Conservation (phyloP, 2,797 vertebrate genomes). For the Simalia tracyae region DNA sequence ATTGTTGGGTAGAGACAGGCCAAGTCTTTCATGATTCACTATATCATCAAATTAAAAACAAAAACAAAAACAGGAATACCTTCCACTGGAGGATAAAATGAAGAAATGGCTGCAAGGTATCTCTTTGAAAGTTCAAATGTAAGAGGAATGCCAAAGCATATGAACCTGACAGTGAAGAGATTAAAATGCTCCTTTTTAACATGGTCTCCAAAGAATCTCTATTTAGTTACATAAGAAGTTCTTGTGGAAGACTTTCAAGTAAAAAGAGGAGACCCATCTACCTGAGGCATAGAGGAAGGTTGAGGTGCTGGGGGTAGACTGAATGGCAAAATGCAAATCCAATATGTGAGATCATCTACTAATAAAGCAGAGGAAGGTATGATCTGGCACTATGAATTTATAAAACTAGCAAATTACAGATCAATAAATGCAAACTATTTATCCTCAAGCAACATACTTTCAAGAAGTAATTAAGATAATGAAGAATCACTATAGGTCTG, state of each 20-base stretch:
- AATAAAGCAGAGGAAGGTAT: background rate
- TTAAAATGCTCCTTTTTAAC: background rate
- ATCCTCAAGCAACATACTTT: background rate
- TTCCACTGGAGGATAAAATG: background rate
- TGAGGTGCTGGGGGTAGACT: background rate
- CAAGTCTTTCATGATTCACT: background rate
- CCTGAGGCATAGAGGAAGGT: background rate
- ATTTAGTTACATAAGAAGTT: background rate
- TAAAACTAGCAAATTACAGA: background rate
- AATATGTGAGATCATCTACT: background rate
- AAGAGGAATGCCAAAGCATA: background rate
- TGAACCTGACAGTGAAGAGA: background rate
- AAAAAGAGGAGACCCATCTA: background rate
- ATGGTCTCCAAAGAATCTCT: background rate
- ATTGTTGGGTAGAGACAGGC: background rate
- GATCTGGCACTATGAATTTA: background rate
- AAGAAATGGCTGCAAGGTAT: background rate
- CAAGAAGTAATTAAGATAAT: background rate
- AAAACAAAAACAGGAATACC: background rate
- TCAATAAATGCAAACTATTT: background rate
- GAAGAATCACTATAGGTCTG: background rate
- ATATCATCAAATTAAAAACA: background rate
- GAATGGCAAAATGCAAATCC: background rate
- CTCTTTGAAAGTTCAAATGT: background rate
- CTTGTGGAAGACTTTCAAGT: background rate